These are phyloP conservation scores for Prunella himalayana DNA, from an alignment of 2,113 vertebrate genomes.

Conservation along the genomic window DNA sequence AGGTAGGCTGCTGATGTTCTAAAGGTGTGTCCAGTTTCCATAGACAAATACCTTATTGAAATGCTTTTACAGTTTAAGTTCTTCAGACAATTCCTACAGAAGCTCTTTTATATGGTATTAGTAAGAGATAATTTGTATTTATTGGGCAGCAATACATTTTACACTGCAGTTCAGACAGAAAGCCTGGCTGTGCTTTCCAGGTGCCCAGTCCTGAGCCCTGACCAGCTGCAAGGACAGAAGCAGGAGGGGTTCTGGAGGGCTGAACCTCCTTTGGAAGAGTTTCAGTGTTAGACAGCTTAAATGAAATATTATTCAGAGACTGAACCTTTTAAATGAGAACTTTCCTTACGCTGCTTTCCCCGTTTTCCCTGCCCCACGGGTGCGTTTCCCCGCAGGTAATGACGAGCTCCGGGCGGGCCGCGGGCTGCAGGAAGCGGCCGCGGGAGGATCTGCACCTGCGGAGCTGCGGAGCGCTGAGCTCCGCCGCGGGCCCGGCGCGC, in stretches of 20 bases:
- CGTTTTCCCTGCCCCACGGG: neutral
- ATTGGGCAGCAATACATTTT: neutral
- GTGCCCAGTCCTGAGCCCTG: neutral
- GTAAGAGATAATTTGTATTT: neutral
- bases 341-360: neutral
- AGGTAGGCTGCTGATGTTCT: constrained; percentile 66
- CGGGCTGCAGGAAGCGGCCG: constrained; percentile 69
- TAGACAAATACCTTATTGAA: neutral
- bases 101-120: neutral
- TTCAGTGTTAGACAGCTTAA: neutral
- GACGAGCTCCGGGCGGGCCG: constrained; percentile 72
- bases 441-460: constrained; percentile 85
- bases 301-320: neutral
- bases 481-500: constrained; percentile 64
- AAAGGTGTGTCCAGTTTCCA: neutral
- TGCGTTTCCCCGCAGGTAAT: constrained; percentile 70
- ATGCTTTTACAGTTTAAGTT: neutral
- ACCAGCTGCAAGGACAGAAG: neutral
- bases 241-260: neutral
- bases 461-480: constrained; percentile 90
- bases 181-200: neutral
- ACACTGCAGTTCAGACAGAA: neutral
- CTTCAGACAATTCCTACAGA: neutral
- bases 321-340: neutral
- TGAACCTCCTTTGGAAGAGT: neutral